phyloP scores from a whole-genome alignment of 2,888 invertebrate genomes.

The Eupithecia subumbrata region DNA sequence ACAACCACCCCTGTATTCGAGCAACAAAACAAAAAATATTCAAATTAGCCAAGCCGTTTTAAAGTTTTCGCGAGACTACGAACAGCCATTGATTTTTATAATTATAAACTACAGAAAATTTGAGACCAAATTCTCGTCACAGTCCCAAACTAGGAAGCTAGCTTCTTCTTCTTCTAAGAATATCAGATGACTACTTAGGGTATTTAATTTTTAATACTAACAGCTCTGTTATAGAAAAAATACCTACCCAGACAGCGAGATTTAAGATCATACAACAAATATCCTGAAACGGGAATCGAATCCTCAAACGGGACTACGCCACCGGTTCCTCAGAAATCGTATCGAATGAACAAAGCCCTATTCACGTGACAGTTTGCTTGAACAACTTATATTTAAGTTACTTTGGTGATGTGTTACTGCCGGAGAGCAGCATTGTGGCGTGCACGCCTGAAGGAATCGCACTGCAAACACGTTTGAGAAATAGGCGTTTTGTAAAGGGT shows the following conservation, averaged over 20 bases:
- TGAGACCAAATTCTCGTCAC: too few relatives aligned
- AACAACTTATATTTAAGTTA: background rate
- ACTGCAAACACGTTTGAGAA: background rate
- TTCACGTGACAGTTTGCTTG: background rate
- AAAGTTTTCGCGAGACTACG: too few relatives aligned
- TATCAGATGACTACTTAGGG: background rate
- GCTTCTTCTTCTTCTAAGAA: background rate
- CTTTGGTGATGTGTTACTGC: background rate
- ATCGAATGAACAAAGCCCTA: background rate
- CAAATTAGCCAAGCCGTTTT: too few relatives aligned
- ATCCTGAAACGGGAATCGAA: background rate
- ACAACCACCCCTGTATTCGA: too few relatives aligned
- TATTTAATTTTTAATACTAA: background rate
- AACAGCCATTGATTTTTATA: too few relatives aligned
- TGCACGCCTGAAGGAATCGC: background rate
- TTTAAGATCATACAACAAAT: background rate
- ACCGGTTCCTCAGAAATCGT: background rate
- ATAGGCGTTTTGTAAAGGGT: background rate
- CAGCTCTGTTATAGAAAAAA: background rate
- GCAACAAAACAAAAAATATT: too few relatives aligned
- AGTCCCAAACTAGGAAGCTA: background rate
- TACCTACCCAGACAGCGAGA: background rate
- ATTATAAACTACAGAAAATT: too few relatives aligned
- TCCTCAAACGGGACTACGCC: background rate
- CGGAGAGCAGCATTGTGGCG: background rate